These are phyloP conservation scores for Hemibagrus wyckioides DNA, from an alignment of 2,113 vertebrate genomes.

Conservation along the genomic window DNA sequence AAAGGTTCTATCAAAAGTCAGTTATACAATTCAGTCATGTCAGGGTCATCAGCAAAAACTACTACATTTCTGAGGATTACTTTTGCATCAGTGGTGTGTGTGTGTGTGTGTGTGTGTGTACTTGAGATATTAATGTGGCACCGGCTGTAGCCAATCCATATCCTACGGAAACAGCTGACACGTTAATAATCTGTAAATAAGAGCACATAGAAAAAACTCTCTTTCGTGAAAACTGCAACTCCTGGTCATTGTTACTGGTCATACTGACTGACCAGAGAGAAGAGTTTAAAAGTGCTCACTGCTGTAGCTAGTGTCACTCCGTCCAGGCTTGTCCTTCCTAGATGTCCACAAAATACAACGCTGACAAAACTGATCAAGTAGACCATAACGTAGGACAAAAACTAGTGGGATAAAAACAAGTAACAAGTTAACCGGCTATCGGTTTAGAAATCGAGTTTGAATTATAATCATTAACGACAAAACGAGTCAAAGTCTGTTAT, in stretches of 20 bases:
- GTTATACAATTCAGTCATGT: background rate
- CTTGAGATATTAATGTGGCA: slow-evolving; percentile 92
- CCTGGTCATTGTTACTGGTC: background rate
- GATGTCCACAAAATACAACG: slow-evolving; percentile 89
- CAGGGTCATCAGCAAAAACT: background rate
- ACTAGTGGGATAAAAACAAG: slow-evolving; percentile 22
- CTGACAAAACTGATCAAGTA: slow-evolving; percentile 84
- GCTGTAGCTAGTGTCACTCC: slow-evolving; percentile 82
- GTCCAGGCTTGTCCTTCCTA: slow-evolving; percentile 84
- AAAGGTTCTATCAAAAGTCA: background rate
- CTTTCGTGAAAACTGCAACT: background rate
- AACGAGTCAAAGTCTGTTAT: background rate
- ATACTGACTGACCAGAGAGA: background rate
- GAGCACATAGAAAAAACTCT: background rate
- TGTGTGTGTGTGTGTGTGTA: slow-evolving; percentile 56
- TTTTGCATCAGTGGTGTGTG: background rate
- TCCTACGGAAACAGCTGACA: slow-evolving; percentile 85
- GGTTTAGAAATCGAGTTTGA: background rate
- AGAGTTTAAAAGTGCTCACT: slow-evolving; percentile 66
- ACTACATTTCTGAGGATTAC: background rate
- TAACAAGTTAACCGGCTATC: background rate
- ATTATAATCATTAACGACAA: background rate
- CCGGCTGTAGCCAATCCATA: slow-evolving; percentile 84
- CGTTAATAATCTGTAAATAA: slow-evolving; percentile 81
- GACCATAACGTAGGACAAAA: slow-evolving; percentile 67